Percentiles rank a stretch among this genome's conserved stretches.
Conservation (phyloP, 2,113 vertebrate genomes). For the Triplophysa rosa region DNA sequence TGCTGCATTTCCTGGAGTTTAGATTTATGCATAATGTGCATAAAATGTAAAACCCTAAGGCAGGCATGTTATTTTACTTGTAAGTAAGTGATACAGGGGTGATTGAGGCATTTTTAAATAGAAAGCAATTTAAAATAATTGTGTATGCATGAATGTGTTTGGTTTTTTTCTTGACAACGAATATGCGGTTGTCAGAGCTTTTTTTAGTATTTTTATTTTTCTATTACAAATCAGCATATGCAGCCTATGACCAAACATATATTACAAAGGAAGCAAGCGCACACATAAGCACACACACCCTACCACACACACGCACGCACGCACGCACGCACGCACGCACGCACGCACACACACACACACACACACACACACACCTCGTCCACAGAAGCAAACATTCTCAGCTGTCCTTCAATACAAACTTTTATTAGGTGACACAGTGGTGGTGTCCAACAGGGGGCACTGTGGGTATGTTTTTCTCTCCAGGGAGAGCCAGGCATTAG, state of each 20-base stretch:
- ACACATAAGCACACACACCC: too few species aligned
- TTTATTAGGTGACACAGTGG: not conserved
- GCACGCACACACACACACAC: too few species aligned
- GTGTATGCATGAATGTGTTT: not conserved
- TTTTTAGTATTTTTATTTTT: not conserved
- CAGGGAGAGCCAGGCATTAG: conserved; percentile 40
- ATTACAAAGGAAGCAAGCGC: too few species aligned
- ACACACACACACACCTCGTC: too few species aligned
- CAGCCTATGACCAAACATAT: not conserved
- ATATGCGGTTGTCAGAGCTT: not conserved
- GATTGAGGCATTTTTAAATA: conserved; percentile 35
- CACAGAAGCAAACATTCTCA: not conserved
- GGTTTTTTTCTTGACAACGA: not conserved
- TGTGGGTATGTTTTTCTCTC: conserved; percentile 55
- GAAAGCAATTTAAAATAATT: conserved; percentile 28
- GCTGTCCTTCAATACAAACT: not conserved
- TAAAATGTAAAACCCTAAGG: conserved; percentile 27
- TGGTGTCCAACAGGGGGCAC: conserved; percentile 54
- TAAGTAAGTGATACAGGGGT: conserved; percentile 9
- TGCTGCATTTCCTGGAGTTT: conserved; percentile 28
- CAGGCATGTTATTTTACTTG: conserved; percentile 27
- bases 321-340: too few species aligned
- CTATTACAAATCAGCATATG: not conserved
- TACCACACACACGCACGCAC: too few species aligned
- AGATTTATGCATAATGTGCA: conserved; percentile 23